Evolutionary conservation across 2,888 invertebrate species (phyloP), one percentile per base, ranked within the genome.

Genomic region (Aspidiotus destructor): DNA sequence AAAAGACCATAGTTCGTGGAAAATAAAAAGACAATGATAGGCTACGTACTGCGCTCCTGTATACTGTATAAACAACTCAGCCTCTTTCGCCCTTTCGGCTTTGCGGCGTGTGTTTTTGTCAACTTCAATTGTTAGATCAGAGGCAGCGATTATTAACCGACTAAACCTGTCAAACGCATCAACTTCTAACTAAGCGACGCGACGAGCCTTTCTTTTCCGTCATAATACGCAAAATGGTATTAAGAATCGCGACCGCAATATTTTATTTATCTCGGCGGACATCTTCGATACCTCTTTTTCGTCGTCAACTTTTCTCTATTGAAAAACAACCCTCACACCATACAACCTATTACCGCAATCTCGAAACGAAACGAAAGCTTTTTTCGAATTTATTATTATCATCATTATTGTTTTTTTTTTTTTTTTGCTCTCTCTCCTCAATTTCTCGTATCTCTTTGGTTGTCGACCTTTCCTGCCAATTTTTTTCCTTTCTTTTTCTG

Each of bases 71-170:
- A 28, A 28, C 28, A 28, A 28, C 28, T 28, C 5, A 28, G 28
- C 28, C 28, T 28, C 28, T 28, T 28, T 28, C 28, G 28, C 28
- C 28, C 28, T 28, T 28, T 28, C 28, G 5, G 28, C 28, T 28
- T 62, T 62, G n/a, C n/a, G 40, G 62, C 41, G 67, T 52, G 60
- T 67, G 67, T 67, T 67, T 67, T 60, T 67, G 67, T 67, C 67
- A 65, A 65, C 44, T 67, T 42, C 58, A 67, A 67, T 60, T 67
- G 54, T 58, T 13, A 67, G 67, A 67, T 67, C 67, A 58, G 40
- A 67, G 60, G 48, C 58, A 57, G 60, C 42, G 67, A 67, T 67
- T 67, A 67, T 67, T 67, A 67, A 67, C 67, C 67, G 67, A 67
- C 58, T 57, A 67, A 67, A 28, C 28, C 67, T 67, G 67, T 67